Percentiles rank a stretch among this genome's conserved stretches.
These are phyloP conservation scores for Cantharis flavilabris DNA, from an alignment of 2,888 invertebrate genomes.

Conservation along the genomic window DNA sequence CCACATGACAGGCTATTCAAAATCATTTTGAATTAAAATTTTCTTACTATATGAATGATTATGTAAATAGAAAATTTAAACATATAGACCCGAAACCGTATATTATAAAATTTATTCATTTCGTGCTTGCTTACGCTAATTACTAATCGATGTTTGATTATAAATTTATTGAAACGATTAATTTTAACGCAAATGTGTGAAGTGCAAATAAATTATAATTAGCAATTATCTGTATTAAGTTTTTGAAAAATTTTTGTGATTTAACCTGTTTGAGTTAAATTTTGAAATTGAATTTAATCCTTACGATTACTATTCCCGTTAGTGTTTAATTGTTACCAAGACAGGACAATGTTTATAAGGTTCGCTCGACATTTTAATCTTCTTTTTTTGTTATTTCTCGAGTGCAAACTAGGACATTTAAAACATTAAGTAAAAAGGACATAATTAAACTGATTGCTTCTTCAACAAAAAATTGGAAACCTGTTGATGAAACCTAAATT, in stretches of 20 bases:
- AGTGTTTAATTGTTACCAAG: too few relatives aligned
- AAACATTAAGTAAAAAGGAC: neutral
- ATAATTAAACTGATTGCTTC: neutral
- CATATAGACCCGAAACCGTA: neutral
- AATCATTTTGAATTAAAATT: neutral
- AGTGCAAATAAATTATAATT: neutral
- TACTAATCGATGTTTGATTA: neutral
- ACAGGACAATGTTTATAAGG: neutral
- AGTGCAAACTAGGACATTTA: neutral
- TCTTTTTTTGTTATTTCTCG: neutral
- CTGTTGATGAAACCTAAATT: constrained; percentile 1
- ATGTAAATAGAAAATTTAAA: neutral
- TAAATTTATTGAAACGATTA: neutral
- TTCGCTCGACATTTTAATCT: neutral
- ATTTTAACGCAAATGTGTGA: neutral
- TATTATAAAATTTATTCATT: neutral
- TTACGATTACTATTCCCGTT: neutral
- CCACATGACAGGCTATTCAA: neutral
- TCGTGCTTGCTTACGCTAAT: neutral
- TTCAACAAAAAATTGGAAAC: neutral
- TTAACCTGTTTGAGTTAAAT: neutral
- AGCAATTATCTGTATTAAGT: neutral
- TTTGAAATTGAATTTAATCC: neutral
- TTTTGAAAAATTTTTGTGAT: neutral
- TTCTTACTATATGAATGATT: neutral